Conservation (phyloP, 1,140 invertebrate species). For the Ceratosolen fusciceps region DNA sequence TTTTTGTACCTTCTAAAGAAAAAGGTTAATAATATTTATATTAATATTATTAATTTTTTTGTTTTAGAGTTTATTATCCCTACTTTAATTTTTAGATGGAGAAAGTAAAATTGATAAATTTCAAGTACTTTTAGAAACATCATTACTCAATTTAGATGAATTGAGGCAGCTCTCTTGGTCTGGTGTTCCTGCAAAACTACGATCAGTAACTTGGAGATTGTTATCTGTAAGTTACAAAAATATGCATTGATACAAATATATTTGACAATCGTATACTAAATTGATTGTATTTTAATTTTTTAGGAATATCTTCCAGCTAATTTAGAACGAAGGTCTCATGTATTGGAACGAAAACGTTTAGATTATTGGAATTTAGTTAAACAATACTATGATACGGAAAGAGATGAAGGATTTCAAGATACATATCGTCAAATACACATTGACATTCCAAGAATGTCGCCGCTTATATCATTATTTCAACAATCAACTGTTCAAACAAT, state of each 20-base stretch:
- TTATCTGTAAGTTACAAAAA: conserved; percentile 75
- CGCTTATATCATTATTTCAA: conserved; percentile 92
- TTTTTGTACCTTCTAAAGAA: conserved; percentile 70
- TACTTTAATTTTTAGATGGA: conserved; percentile 59
- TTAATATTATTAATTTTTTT: not conserved
- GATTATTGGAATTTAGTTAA: conserved; percentile 96
- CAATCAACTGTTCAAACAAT: conserved; percentile 95
- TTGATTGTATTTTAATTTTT: not conserved
- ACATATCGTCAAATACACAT: conserved; percentile 98
- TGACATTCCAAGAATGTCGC: conserved; percentile 97
- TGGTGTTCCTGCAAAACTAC: conserved; percentile 89
- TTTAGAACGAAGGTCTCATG: conserved; percentile 85
- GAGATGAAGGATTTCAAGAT: conserved; percentile 93
- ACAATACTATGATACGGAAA: conserved; percentile 95
- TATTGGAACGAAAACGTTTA: conserved; percentile 90
- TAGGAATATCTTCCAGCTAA: conserved; percentile 94
- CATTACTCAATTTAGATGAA: conserved; percentile 86
- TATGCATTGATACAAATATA: not conserved
- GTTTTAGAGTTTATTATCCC: conserved; percentile 6
- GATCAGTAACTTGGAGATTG: conserved; percentile 82
- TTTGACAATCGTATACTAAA: not conserved
- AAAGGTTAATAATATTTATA: conserved; percentile 61
- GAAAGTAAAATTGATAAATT: conserved; percentile 89
- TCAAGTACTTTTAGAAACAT: conserved; percentile 79
- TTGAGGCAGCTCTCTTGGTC: conserved; percentile 95